Conservation (phyloP, 2,113 vertebrate species). For the Calidris pugnax region DNA sequence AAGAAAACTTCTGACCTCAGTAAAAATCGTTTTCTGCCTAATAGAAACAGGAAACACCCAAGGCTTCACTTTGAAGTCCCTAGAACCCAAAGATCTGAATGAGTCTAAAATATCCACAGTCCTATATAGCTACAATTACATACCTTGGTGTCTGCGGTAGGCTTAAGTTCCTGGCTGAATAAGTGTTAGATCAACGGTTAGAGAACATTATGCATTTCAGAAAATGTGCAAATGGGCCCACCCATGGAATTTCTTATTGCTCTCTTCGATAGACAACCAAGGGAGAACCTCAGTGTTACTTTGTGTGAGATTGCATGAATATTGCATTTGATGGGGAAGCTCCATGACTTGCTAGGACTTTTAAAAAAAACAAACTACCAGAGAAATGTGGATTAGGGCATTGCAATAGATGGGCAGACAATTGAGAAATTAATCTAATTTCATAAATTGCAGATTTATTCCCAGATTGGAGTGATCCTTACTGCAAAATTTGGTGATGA, state of each 20-base stretch:
- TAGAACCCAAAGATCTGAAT: background rate
- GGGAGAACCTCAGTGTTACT: background rate
- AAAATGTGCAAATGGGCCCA: background rate
- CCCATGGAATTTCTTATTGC: background rate
- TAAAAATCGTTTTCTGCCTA: background rate
- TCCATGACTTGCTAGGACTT: background rate
- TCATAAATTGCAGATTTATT: background rate
- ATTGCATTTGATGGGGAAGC: background rate
- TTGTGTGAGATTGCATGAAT: background rate
- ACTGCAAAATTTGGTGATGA: background rate
- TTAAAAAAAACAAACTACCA: background rate
- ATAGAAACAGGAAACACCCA: background rate
- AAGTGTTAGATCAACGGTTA: background rate
- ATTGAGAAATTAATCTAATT: constrained; percentile 16
- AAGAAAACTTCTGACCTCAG: constrained; percentile 1
- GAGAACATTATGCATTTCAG: background rate
- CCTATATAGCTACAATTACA: background rate
- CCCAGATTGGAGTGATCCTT: background rate
- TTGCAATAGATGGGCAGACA: background rate
- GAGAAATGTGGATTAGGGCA: background rate
- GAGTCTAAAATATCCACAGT: background rate
- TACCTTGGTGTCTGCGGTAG: background rate
- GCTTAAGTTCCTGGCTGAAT: background rate
- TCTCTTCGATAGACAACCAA: background rate
- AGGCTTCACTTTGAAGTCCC: constrained; percentile 39